These are phyloP conservation scores for Caenorhabditis tropicalis DNA, from an alignment of 1,140 invertebrate species.

Conservation along the genomic window DNA sequence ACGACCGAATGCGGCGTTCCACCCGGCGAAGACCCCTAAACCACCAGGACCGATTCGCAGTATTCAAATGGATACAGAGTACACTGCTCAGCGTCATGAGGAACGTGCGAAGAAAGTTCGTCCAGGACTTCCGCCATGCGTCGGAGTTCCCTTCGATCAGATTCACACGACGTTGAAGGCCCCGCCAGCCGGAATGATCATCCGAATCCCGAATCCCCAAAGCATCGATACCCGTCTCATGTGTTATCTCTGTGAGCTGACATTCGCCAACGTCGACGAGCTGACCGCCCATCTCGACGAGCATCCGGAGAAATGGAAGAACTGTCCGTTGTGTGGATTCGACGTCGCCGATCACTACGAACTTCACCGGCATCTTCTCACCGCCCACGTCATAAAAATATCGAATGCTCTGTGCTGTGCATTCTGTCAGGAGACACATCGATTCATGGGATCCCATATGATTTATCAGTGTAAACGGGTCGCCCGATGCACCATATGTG, in stretches of 20 bases:
- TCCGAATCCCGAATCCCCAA: background rate
- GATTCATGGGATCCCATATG: background rate
- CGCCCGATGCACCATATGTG: background rate
- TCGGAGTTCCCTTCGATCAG: too few relatives aligned
- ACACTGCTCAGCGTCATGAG: too few relatives aligned
- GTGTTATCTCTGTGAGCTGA: constrained; percentile 8
- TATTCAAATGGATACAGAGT: too few relatives aligned
- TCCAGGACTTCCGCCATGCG: too few relatives aligned
- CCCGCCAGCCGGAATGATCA: background rate
- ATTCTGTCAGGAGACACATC: background rate
- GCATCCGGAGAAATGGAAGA: background rate
- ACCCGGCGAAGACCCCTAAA: too few relatives aligned
- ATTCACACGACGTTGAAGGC: too few relatives aligned
- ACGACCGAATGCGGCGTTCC: background rate
- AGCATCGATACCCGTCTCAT: background rate
- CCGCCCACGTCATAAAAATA: background rate
- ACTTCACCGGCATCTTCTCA: background rate
- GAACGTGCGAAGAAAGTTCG: too few relatives aligned
- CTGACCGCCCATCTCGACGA: background rate
- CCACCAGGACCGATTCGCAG: too few relatives aligned
- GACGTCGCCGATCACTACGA: background rate
- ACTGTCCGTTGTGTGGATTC: background rate
- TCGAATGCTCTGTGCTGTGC: background rate
- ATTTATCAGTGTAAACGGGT: background rate
- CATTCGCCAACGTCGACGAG: background rate